Conservation (phyloP, 2,888 invertebrate species). For the Cataglyphis livida region DNA sequence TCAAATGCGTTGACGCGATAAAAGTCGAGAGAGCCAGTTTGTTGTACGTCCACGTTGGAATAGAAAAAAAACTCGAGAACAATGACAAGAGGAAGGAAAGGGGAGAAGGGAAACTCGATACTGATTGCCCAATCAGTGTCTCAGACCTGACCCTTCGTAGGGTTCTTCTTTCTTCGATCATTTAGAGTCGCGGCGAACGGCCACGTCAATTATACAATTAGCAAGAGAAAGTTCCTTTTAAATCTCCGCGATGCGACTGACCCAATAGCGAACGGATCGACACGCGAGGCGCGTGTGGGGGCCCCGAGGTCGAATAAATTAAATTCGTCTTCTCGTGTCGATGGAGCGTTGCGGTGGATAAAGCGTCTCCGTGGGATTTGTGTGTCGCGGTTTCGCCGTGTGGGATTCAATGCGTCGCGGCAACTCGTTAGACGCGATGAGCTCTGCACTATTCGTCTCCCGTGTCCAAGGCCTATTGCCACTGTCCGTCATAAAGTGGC, state of each 20-base stretch:
- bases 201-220: slow-evolving; percentile 67
- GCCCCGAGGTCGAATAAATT: slow-evolving; percentile 68
- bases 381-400: slow-evolving; percentile 53
- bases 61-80: slow-evolving; percentile 49
- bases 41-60: slow-evolving; percentile 73
- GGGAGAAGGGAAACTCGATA: slow-evolving; percentile 61
- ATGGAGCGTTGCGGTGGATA: slow-evolving; percentile 55
- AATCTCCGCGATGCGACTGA: slow-evolving; percentile 49
- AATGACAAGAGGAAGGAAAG: slow-evolving; percentile 12
- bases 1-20: slow-evolving; percentile 82
- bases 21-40: slow-evolving; percentile 79
- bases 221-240: slow-evolving; percentile 59
- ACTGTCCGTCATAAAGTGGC: slow-evolving; percentile 17
- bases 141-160: slow-evolving; percentile 53
- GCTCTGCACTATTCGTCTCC: slow-evolving; percentile 50
- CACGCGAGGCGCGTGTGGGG: slow-evolving; percentile 44
- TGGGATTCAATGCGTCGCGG: slow-evolving; percentile 53
- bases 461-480: slow-evolving; percentile 18
- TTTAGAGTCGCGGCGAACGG: slow-evolving; percentile 7
- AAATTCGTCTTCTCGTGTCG: slow-evolving; percentile 56
- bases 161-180: slow-evolving; percentile 46
- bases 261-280: slow-evolving; percentile 36
- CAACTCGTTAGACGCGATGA: slow-evolving; percentile 57
- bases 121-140: slow-evolving; percentile 65
- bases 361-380: slow-evolving; percentile 58